These are phyloP conservation scores for Sus scrofa DNA, from an alignment of 2,113 vertebrate species.

Conservation along the genomic window T2T-Sscrofa CM000818.6:7730501-7731000, in stretches of 20 bases:
- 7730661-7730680: neutral
- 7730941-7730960: too few relatives aligned
- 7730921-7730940: too few relatives aligned
- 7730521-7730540: too few relatives aligned
- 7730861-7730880: too few relatives aligned
- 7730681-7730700: too few relatives aligned
- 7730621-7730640: neutral
- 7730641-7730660: neutral
- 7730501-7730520: too few relatives aligned
- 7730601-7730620: neutral
- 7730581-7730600: neutral
- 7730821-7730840: neutral
- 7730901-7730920: too few relatives aligned
- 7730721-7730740: neutral
- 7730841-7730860: too few relatives aligned
- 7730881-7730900: too few relatives aligned
- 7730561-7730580: neutral
- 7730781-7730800: neutral
- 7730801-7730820: neutral
- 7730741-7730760: neutral
- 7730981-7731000: too few relatives aligned
- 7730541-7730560: neutral
- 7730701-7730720: neutral
- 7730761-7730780: neutral
- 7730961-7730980: too few relatives aligned